Conservation (phyloP, 2,797 vertebrate species). For the Enteromius argenteus region DNA sequence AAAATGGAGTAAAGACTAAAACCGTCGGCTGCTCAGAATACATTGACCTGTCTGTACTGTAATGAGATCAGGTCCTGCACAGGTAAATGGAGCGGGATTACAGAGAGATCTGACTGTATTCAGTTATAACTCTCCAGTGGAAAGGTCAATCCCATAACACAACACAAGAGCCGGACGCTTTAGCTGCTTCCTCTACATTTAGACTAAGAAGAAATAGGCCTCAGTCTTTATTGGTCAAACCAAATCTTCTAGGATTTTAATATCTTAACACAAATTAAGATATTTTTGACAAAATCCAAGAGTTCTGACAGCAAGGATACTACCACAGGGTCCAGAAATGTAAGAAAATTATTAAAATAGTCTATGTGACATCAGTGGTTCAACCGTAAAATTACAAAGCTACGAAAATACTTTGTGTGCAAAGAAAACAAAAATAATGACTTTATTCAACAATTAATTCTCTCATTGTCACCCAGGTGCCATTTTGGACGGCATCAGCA, state of each 20-base stretch:
- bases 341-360: too few relatives aligned
- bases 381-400: too few relatives aligned
- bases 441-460: too few relatives aligned
- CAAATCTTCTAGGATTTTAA: neutral
- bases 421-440: too few relatives aligned
- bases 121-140: neutral
- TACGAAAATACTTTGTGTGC: too few relatives aligned
- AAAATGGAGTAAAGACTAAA: conserved; percentile 31
- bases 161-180: conserved; percentile 1
- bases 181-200: neutral
- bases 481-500: too few relatives aligned
- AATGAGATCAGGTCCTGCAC: conserved; percentile 24
- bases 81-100: conserved; percentile 33
- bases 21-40: conserved; percentile 8
- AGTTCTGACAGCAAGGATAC: too few relatives aligned
- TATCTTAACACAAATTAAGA: too few relatives aligned
- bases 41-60: conserved; percentile 18
- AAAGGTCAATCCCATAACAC: conserved; percentile 34
- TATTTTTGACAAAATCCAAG: too few relatives aligned
- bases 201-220: conserved; percentile 23
- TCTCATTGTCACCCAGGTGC: too few relatives aligned
- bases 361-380: too few relatives aligned
- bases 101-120: conserved; percentile 2
- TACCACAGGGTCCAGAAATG: too few relatives aligned
- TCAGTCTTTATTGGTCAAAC: conserved; percentile 12